phyloP scores from a whole-genome alignment of 2,113 vertebrate species.

The Coracopsis vasa region DNA sequence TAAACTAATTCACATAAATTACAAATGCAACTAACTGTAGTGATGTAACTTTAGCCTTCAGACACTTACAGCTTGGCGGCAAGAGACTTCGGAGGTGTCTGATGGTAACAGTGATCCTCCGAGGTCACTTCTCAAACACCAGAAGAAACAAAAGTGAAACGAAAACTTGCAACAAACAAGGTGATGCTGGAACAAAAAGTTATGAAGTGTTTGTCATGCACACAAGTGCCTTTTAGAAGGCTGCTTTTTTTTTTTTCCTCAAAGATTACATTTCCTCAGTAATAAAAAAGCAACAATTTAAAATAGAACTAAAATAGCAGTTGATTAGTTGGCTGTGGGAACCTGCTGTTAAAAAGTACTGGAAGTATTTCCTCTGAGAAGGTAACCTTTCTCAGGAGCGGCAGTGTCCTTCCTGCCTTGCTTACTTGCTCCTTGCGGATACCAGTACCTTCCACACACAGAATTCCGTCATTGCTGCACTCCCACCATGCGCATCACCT shows the following conservation, averaged over 20 bases:
- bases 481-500: background rate
- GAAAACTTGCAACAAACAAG: background rate
- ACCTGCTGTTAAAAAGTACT: background rate
- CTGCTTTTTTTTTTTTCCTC: background rate
- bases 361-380: background rate
- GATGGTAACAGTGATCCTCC: background rate
- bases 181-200: background rate
- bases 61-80: background rate
- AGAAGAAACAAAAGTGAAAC: background rate
- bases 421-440: background rate
- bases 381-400: background rate
- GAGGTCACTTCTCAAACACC: background rate
- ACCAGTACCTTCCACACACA: background rate
- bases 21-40: background rate
- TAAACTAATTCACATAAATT: rapidly evolving
- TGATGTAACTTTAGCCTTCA: background rate
- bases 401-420: background rate
- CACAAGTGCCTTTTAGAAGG: background rate
- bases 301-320: background rate
- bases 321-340: background rate
- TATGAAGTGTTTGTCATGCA: background rate
- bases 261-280: background rate
- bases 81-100: background rate
- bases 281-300: background rate
- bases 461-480: background rate